These are phyloP conservation scores for Tenthredo amoena DNA, from an alignment of 2,888 invertebrate species.

Conservation along the genomic window DNA sequence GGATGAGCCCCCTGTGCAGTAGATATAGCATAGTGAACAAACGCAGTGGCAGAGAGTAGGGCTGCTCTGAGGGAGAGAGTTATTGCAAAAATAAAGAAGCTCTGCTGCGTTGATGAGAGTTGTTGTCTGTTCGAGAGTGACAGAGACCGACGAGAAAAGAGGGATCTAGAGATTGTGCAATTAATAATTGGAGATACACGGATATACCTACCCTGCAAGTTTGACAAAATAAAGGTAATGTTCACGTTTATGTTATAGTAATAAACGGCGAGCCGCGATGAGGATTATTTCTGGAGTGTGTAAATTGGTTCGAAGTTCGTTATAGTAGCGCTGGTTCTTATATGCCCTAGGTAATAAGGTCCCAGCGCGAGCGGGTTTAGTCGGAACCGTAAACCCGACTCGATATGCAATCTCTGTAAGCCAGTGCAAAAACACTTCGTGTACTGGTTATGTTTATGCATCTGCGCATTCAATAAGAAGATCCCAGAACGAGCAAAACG, in stretches of 20 bases:
- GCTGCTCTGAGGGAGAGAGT: conserved; percentile 34
- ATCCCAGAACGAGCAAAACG: conserved; percentile 21
- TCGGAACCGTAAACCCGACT: conserved; percentile 22
- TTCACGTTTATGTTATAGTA: neutral
- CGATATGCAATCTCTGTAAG: conserved; percentile 45
- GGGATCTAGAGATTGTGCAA: neutral
- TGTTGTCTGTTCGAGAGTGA: conserved; percentile 26
- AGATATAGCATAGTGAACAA: conserved; percentile 27
- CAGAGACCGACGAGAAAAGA: neutral
- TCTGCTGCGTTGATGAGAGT: conserved; percentile 37
- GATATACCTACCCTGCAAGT: neutral
- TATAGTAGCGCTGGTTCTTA: conserved; percentile 12
- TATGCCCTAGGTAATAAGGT: conserved; percentile 36
- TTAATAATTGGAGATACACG: neutral
- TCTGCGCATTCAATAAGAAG: conserved; percentile 31
- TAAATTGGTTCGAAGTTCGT: conserved; percentile 8
- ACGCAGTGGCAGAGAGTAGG: conserved; percentile 6
- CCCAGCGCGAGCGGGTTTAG: conserved; percentile 3
- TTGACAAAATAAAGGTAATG: neutral
- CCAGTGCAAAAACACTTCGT: conserved; percentile 38
- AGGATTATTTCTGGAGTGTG: neutral
- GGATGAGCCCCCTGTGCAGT: conserved; percentile 20
- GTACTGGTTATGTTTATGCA: conserved; percentile 46
- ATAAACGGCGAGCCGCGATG: neutral
- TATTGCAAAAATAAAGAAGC: conserved; percentile 47